phyloP scores from a whole-genome alignment of 2,888 invertebrate genomes.

The Nipponacmea schrenckii region DNA sequence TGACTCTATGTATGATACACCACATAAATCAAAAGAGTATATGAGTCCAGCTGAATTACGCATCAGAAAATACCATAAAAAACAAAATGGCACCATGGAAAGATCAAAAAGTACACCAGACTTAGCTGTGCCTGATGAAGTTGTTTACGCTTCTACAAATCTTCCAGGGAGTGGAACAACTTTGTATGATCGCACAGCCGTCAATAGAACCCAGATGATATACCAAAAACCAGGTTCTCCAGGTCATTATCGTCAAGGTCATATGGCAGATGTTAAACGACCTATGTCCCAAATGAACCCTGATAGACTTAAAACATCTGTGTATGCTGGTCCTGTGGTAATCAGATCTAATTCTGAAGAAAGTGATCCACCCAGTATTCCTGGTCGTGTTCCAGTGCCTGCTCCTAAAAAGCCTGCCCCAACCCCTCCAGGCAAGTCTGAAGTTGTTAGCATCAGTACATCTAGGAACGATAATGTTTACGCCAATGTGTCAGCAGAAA shows the following conservation, averaged over 20 bases:
- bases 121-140: slow-evolving; percentile 31
- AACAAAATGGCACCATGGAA: slow-evolving; percentile 41
- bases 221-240: slow-evolving; percentile 5
- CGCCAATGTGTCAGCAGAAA: slow-evolving; percentile 59
- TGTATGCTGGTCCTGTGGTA: slow-evolving; percentile 5
- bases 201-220: background rate
- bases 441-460: slow-evolving; percentile 48
- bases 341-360: background rate
- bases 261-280: background rate
- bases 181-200: background rate
- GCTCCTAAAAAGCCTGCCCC: slow-evolving; percentile 41
- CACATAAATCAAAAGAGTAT: slow-evolving; percentile 31
- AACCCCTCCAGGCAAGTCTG: slow-evolving; percentile 37
- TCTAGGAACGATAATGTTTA: slow-evolving; percentile 44
- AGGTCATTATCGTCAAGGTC: slow-evolving; percentile 1
- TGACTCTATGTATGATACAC: slow-evolving; percentile 23
- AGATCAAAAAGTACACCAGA: slow-evolving; percentile 57
- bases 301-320: background rate
- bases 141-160: slow-evolving; percentile 11
- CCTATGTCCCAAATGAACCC: background rate
- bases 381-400: slow-evolving; percentile 44
- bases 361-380: slow-evolving; percentile 35
- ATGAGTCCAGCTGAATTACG: slow-evolving; percentile 48
- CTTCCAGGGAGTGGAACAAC: background rate
- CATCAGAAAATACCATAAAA: slow-evolving; percentile 48